These are phyloP conservation scores for Lysandra bellargus DNA, from an alignment of 2,888 invertebrate species.

Conservation along the genomic window DNA sequence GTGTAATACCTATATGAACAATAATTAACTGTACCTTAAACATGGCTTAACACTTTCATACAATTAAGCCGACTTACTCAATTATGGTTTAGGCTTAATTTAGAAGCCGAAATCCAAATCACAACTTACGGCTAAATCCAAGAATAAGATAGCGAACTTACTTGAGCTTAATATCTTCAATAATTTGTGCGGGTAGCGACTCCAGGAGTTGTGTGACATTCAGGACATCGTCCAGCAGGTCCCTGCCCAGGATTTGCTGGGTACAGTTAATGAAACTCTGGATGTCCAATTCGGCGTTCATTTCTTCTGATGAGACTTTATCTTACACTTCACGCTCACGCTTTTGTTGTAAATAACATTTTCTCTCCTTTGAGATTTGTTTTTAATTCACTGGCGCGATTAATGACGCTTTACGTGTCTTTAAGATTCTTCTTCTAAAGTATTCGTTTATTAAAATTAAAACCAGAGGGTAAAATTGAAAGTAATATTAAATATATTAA, in stretches of 20 bases:
- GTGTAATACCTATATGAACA: not conserved
- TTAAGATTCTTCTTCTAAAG: not conserved
- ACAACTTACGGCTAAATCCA: slow-evolving; percentile 2
- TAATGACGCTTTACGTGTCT: not conserved
- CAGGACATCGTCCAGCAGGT: slow-evolving; percentile 62
- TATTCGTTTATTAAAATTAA: not conserved
- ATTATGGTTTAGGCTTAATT: not conserved
- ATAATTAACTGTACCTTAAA: not conserved
- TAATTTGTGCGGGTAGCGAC: slow-evolving; percentile 61
- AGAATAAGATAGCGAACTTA: slow-evolving; percentile 50
- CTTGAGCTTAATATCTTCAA: slow-evolving; percentile 69
- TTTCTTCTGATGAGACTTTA: slow-evolving; percentile 43
- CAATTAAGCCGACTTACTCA: slow-evolving; percentile 10
- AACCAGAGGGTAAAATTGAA: too few species aligned
- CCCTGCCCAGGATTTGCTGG: slow-evolving; percentile 61
- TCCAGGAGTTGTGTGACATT: slow-evolving; percentile 70
- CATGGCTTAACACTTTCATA: slow-evolving; percentile 4
- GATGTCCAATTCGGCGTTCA: slow-evolving; percentile 69
- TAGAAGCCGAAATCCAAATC: not conserved
- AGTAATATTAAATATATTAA: not conserved
- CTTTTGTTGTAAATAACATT: not conserved
- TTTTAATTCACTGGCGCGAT: not conserved
- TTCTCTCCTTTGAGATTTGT: not conserved
- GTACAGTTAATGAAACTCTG: slow-evolving; percentile 73
- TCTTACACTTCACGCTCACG: not conserved